phyloP scores from a whole-genome alignment of 2,888 invertebrate species.

The Phytoseiulus persimilis region DNA sequence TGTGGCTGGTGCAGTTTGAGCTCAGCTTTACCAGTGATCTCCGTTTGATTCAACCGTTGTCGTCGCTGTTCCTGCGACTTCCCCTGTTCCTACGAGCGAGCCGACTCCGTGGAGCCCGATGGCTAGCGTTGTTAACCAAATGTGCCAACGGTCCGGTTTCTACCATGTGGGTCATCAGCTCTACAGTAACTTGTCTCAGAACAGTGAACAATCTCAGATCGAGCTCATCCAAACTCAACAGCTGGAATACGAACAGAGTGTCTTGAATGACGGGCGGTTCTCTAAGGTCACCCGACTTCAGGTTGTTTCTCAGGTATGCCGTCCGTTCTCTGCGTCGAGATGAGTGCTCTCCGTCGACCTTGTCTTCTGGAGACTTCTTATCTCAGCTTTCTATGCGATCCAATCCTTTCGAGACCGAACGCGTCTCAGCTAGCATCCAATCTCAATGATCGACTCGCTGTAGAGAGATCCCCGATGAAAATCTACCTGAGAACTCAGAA shows the following conservation, averaged over 20 bases:
- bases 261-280: not conserved
- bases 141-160: not conserved
- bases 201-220: not conserved
- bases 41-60: not conserved
- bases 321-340: not conserved
- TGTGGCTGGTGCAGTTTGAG: too few relatives aligned
- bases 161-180: not conserved
- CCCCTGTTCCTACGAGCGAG: too few relatives aligned
- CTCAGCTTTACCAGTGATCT: not conserved
- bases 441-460: too few relatives aligned
- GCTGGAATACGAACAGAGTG: slow-evolving; percentile 13
- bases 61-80: not conserved
- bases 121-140: not conserved
- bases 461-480: too few relatives aligned
- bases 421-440: too few relatives aligned
- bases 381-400: too few relatives aligned
- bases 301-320: slow-evolving; percentile 29
- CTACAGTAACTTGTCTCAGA: not conserved
- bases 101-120: not conserved
- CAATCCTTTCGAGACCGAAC: too few relatives aligned
- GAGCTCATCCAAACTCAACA: slow-evolving; percentile 10
- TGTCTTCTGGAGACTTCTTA: too few relatives aligned
- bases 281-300: slow-evolving; percentile 18
- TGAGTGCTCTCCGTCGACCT: not conserved
- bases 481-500: too few relatives aligned